phyloP scores from a whole-genome alignment of 2,888 invertebrate genomes.

The Cecidostiba fungosa region DNA sequence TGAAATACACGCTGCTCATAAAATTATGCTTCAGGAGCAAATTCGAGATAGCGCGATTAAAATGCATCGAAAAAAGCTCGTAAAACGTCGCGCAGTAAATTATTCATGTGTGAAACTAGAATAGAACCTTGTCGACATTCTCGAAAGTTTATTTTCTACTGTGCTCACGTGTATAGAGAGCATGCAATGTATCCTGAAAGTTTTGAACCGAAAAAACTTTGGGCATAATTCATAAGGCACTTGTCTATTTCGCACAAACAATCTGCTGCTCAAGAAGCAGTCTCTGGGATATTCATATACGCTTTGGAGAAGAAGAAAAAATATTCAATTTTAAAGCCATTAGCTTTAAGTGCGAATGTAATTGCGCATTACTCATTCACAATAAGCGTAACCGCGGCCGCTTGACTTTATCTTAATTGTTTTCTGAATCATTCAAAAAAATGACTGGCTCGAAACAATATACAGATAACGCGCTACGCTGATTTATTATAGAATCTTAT shows the following conservation, averaged over 20 bases:
- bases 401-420: slow-evolving; percentile 53
- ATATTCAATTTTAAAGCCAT: background rate
- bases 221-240: background rate
- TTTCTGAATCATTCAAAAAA: slow-evolving; percentile 63
- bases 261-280: background rate
- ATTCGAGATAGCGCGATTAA: slow-evolving; percentile 28
- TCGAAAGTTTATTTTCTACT: slow-evolving; percentile 28
- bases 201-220: background rate
- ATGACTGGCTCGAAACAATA: slow-evolving; percentile 27
- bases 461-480: background rate
- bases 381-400: slow-evolving; percentile 5
- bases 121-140: slow-evolving; percentile 28
- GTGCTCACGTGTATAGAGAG: background rate
- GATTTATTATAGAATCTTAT: no score
- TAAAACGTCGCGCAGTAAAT: slow-evolving; percentile 36
- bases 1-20: background rate
- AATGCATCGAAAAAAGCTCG: slow-evolving; percentile 45
- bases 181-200: slow-evolving; percentile 8
- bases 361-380: slow-evolving; percentile 31
- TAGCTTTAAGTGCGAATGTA: slow-evolving; percentile 15
- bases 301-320: slow-evolving; percentile 30
- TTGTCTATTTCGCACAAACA: background rate
- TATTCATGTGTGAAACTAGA: slow-evolving; percentile 33
- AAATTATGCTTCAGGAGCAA: background rate
- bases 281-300: background rate